phyloP scores from a whole-genome alignment of 1,140 invertebrate species.

The Brachionus sp. region DNA sequence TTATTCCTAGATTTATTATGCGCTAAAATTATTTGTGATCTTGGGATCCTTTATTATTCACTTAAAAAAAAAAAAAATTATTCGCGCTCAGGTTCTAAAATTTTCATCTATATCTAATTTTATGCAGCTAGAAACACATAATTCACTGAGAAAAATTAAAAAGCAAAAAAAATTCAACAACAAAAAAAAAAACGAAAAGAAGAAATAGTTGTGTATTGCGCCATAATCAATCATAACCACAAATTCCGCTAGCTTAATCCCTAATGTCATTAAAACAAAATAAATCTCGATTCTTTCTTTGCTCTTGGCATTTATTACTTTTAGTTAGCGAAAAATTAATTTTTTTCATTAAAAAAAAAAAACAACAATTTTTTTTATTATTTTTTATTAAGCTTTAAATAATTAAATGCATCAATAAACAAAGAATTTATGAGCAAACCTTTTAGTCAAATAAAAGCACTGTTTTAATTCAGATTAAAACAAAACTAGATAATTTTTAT shows the following conservation, averaged over 20 bases:
- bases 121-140: background rate
- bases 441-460: too few species aligned
- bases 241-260: background rate
- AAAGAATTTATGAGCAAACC: too few species aligned
- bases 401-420: background rate
- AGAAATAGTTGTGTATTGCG: background rate
- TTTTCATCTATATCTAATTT: background rate
- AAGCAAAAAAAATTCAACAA: background rate
- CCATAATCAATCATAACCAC: background rate
- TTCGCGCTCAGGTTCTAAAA: background rate
- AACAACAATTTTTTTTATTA: too few species aligned
- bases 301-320: background rate
- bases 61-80: background rate
- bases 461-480: too few species aligned
- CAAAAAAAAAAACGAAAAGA: background rate
- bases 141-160: background rate
- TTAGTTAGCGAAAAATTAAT: background rate
- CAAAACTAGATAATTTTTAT: background rate
- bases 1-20: background rate
- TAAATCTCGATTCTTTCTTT: background rate
- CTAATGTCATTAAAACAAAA: conserved; percentile 5
- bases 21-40: background rate
- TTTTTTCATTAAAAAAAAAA: background rate
- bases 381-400: background rate
- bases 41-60: background rate